phyloP scores from a whole-genome alignment of 2,113 vertebrate genomes.

The Rhinolophus ferrumequinum region DNA sequence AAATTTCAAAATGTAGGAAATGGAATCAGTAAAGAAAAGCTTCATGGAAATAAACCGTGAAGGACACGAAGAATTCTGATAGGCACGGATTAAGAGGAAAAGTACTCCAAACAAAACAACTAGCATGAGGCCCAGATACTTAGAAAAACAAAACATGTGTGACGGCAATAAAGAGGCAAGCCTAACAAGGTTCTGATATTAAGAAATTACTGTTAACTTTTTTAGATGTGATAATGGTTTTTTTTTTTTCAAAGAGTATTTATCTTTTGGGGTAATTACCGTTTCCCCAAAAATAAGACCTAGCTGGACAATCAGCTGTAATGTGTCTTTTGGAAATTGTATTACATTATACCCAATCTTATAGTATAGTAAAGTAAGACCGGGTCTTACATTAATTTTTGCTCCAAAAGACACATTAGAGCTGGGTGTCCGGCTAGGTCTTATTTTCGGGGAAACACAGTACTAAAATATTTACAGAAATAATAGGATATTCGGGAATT shows the following conservation, averaged over 20 bases:
- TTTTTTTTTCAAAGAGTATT: not conserved
- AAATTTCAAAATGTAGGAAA: not conserved
- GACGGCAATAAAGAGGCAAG: not conserved
- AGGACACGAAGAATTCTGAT: not conserved
- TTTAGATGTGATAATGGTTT: not conserved
- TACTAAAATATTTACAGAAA: slow-evolving; percentile 20
- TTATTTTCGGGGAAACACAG: too few relatives aligned
- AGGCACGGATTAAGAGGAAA: not conserved
- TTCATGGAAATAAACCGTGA: not conserved
- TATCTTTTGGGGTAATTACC: not conserved
- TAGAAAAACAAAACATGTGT: not conserved
- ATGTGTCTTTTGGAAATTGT: too few relatives aligned
- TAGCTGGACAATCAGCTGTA: too few relatives aligned
- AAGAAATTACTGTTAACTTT: not conserved
- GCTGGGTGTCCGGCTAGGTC: too few relatives aligned
- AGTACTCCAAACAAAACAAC: not conserved
- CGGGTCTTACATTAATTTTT: too few relatives aligned
- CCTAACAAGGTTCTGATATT: not conserved
- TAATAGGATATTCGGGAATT: not conserved
- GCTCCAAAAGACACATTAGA: too few relatives aligned
- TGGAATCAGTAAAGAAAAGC: not conserved
- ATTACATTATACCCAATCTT: too few relatives aligned
- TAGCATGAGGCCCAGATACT: not conserved
- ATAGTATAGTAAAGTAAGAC: too few relatives aligned
- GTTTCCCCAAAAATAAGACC: too few relatives aligned